Base-by-base conservation (phyloP, 2,888 invertebrate genomes). In the Hofmannophila pseudospretella region DNA sequence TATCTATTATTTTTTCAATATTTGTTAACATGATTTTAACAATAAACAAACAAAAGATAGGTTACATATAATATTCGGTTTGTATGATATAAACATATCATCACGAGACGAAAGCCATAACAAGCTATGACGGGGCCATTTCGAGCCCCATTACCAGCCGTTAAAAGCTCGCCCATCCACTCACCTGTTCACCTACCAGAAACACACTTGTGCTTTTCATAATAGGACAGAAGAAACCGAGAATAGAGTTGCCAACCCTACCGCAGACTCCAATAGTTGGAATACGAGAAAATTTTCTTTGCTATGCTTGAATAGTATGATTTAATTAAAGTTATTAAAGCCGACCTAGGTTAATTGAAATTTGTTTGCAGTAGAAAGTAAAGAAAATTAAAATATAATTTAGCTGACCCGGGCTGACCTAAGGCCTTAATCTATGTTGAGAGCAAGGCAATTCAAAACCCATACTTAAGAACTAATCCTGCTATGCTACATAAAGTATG, bases 311-410 rank as follows among this genome's bases (percentile, higher is more conserved):
- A 62, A 61, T 61, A 68, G 61, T 76, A 81, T 77, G 76, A 81
- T 79, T 82, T 82, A 82, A 82, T 81, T 80, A 76, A 75, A 77
- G 67, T 71, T 73, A 81, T 81, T 79, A 80, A 64, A 72, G 55
- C 65, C 53, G 68, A 57, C 58, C 50, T 47, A 39, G 55, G 67
- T 67, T 81, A 82, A 84, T 82, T 82, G 81, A 82, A 82, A 79
- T 75, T 80, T 78, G 67, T 77, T 68, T 74, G 49, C 61, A 54
- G 62, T 51, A 60, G 59, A 66, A 66, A 68, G 58, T 51, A 58
- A 58, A 62, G 69, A 58, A 63, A 69, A 71, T 67, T 63, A 57
- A 56, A 58, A 52, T 62, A 71, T 66, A 60, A 67, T 71, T 68
- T 68, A 65, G 62, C 67, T 74, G 72, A 75, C 73, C 78, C 47